A percentile compares a stretch with the other conserved stretches of the same genome.
These are phyloP conservation scores for Lucinisca nassula DNA, from an alignment of 2,888 invertebrate species.

Conservation along the genomic window DNA sequence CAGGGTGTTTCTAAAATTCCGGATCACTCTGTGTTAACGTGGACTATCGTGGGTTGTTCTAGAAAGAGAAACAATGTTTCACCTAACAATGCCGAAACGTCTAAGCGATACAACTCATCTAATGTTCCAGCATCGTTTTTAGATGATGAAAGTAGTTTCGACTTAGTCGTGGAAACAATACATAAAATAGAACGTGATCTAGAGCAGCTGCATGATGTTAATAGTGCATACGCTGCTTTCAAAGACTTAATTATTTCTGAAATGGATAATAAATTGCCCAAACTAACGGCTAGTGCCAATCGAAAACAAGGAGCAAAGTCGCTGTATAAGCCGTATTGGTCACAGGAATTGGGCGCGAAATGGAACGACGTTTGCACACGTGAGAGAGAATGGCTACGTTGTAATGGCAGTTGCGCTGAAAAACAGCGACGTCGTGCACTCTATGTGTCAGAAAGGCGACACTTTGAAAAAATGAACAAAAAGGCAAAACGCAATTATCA, in stretches of 20 bases:
- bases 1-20: background rate
- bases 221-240: background rate
- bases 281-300: background rate
- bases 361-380: constrained; percentile 17
- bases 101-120: background rate
- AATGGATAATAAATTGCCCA: constrained; percentile 20
- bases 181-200: background rate
- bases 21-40: constrained; percentile 15
- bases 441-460: background rate
- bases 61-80: background rate
- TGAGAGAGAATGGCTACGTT: constrained; percentile 21
- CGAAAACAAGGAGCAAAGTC: background rate
- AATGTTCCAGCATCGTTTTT: background rate
- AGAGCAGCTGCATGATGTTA: background rate
- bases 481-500: background rate
- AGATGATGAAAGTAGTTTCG: background rate
- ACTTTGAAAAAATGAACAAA: constrained; percentile 34
- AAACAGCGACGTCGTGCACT: constrained; percentile 10
- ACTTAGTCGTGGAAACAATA: background rate
- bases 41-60: background rate
- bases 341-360: background rate
- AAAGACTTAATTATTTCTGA: background rate
- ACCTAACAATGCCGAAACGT: background rate
- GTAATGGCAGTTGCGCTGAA: background rate
- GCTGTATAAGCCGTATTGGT: constrained; percentile 21